phyloP scores from a whole-genome alignment of 2,888 invertebrate genomes.

The Mycogona germanica region DNA sequence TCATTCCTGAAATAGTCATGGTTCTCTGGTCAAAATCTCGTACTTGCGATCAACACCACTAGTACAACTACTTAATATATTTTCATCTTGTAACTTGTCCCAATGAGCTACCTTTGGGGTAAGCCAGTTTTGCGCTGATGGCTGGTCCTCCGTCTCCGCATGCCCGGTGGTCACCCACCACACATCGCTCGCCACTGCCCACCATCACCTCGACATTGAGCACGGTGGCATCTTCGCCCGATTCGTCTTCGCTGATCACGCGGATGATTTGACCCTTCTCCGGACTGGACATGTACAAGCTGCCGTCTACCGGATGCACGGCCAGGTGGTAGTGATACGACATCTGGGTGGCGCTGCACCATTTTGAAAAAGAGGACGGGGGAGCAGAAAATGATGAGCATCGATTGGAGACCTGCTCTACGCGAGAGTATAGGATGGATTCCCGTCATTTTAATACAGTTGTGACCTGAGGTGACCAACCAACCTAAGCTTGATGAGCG shows the following conservation, averaged over 20 bases:
- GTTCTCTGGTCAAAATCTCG: neutral
- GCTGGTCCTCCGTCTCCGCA: conserved; percentile 94
- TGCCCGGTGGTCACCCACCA: conserved; percentile 84
- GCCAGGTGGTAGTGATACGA: conserved; percentile 96
- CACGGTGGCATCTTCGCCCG: conserved; percentile 37
- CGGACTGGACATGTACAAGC: conserved; percentile 89
- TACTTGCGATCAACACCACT: neutral
- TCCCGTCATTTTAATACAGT: neutral
- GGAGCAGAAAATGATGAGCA: neutral
- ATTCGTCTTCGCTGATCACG: conserved; percentile 64
- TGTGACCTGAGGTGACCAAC: neutral
- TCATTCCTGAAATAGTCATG: conserved; percentile 55
- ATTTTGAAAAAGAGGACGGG: neutral
- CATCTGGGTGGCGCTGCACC: conserved; percentile 64
- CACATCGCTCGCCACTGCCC: conserved; percentile 85
- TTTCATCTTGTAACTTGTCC: neutral
- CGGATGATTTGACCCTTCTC: conserved; percentile 88
- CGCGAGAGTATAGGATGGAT: neutral
- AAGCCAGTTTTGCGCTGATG: conserved; percentile 82
- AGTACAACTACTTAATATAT: neutral
- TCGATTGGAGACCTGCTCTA: neutral
- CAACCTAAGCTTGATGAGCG: conserved; percentile 66
- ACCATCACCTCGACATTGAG: conserved; percentile 91
- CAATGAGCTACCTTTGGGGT: conserved; percentile 62
- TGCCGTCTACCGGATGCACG: conserved; percentile 83